Evolutionary conservation across 2,888 invertebrate species (phyloP).

Genomic region (Limnephilus marmoratus): DNA sequence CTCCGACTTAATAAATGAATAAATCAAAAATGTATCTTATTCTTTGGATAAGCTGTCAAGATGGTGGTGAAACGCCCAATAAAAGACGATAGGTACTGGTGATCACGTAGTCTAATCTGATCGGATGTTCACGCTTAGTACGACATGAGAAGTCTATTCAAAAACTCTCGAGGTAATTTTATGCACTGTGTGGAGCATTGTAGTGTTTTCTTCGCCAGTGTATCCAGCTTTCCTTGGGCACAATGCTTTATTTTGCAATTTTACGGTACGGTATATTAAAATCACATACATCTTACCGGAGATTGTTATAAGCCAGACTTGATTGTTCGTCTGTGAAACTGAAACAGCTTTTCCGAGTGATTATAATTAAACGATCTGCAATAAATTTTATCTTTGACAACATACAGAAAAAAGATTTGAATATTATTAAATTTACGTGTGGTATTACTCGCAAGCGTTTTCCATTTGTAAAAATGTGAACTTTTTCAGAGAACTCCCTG

Average conservation of each 20-base stretch:
- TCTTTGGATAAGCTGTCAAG: too few relatives aligned
- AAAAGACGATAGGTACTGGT: too few relatives aligned
- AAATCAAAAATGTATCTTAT: too few relatives aligned
- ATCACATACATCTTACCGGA: background rate
- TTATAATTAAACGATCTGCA: background rate
- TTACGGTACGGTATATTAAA: slow-evolving; percentile 3
- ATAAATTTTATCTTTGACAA: background rate
- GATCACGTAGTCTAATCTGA: too few relatives aligned
- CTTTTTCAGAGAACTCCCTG: too few relatives aligned
- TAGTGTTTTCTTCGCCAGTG: background rate
- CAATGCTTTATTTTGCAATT: slow-evolving; percentile 21
- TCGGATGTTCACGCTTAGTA: too few relatives aligned
- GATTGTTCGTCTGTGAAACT: background rate
- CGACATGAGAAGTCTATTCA: too few relatives aligned
- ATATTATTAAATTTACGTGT: too few relatives aligned
- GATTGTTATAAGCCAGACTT: background rate
- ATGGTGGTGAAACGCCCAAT: too few relatives aligned
- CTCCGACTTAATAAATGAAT: too few relatives aligned
- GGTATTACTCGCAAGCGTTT: too few relatives aligned
- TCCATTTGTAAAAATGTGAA: too few relatives aligned
- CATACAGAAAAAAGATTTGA: background rate
- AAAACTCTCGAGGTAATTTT: background rate
- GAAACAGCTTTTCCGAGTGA: background rate
- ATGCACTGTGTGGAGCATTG: background rate
- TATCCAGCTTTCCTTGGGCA: background rate